phyloP scores from a whole-genome alignment of 2,888 invertebrate species.

The Polydrusus tereticollis region DNA sequence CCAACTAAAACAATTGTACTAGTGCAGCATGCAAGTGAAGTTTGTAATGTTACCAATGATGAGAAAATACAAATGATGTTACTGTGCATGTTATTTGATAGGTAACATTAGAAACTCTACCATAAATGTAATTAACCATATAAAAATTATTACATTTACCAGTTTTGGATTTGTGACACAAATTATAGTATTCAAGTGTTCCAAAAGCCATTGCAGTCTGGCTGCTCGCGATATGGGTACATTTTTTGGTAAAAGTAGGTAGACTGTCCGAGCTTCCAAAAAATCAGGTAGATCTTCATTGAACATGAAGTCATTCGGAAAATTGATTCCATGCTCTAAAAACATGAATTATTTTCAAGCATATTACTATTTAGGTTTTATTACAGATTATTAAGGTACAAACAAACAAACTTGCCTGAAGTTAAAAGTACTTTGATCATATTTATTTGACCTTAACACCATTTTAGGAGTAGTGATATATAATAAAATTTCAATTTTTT shows the following conservation, averaged over 20 bases:
- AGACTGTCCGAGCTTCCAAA: conserved; percentile 75
- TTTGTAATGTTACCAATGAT: too few relatives aligned
- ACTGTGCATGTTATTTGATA: background rate
- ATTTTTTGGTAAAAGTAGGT: conserved; percentile 77
- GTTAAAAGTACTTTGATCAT: too few relatives aligned
- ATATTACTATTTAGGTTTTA: background rate
- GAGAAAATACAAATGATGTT: too few relatives aligned
- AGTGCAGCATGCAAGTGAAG: too few relatives aligned
- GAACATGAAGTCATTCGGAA: conserved; percentile 55
- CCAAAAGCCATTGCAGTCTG: conserved; percentile 81
- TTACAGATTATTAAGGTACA: conserved; percentile 6
- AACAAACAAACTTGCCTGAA: too few relatives aligned
- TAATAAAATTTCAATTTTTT: too few relatives aligned
- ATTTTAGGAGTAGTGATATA: too few relatives aligned
- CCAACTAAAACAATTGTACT: conserved; percentile 61
- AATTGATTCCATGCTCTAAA: conserved; percentile 53
- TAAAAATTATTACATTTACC: conserved; percentile 54
- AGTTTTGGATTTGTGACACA: conserved; percentile 66
- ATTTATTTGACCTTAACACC: too few relatives aligned
- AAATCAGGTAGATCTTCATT: conserved; percentile 60
- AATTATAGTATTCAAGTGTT: conserved; percentile 74
- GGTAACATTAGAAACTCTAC: background rate
- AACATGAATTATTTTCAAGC: background rate
- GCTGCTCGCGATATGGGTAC: conserved; percentile 81
- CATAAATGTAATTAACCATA: background rate